Conservation (phyloP, 2,113 vertebrate genomes). For the Gambusia holbrooki region DNA sequence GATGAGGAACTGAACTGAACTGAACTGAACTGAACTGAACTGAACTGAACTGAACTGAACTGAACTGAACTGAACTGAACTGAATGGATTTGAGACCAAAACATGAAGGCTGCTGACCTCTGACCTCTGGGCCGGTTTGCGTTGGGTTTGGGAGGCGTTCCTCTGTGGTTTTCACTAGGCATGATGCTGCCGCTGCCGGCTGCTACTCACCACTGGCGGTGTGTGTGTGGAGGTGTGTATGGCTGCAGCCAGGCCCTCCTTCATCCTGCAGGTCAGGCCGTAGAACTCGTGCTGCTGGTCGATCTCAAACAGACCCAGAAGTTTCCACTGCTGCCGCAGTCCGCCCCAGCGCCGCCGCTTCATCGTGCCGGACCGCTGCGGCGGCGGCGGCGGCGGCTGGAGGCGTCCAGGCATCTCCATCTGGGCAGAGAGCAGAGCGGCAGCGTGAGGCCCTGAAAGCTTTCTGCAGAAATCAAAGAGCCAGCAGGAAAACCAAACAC, state of each 20-base stretch:
- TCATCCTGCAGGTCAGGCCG: conserved; percentile 85
- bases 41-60: too few relatives aligned
- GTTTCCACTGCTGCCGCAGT: conserved; percentile 82
- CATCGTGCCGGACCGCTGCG: neutral
- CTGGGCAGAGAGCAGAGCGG: conserved; percentile 29
- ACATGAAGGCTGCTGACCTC: too few relatives aligned
- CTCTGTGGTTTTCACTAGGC: too few relatives aligned
- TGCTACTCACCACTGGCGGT: conserved; percentile 77
- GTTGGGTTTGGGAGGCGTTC: too few relatives aligned
- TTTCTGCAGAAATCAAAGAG: conserved; percentile 40
- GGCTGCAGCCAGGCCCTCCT: conserved; percentile 84
- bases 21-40: too few relatives aligned
- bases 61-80: too few relatives aligned
- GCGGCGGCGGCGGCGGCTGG: too few relatives aligned
- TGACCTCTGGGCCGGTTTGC: too few relatives aligned
- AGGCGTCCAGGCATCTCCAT: conserved; percentile 43
- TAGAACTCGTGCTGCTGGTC: conserved; percentile 85
- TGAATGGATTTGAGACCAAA: too few relatives aligned
- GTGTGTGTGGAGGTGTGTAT: conserved; percentile 78
- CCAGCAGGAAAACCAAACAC: conserved; percentile 42
- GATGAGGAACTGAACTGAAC: too few relatives aligned
- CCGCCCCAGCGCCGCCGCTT: conserved; percentile 77
- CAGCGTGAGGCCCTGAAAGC: neutral
- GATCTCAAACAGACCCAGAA: conserved; percentile 90
- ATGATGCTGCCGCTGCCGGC: too few relatives aligned